Conservation (phyloP, 1,140 invertebrate species). For the Polypedilum vanderplanki region DNA sequence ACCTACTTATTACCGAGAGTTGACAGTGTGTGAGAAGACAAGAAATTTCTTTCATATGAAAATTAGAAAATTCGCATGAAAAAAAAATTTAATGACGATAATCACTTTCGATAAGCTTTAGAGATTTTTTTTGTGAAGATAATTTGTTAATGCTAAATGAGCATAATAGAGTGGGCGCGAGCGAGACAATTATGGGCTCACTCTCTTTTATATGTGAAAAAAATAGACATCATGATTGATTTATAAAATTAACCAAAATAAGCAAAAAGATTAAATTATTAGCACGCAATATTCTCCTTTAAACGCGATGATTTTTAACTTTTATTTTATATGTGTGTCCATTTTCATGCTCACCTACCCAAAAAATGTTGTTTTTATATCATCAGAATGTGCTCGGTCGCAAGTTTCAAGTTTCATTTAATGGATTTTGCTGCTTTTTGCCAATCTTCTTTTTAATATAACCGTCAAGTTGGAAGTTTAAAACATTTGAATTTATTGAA, state of each 20-base stretch:
- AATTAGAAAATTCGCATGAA: not conserved
- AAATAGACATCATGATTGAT: slow-evolving; percentile 24
- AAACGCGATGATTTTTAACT: no score
- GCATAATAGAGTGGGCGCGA: not conserved
- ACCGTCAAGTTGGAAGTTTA: no score
- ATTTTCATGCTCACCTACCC: not conserved
- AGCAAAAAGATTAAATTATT: slow-evolving; percentile 14
- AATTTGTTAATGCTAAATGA: slow-evolving; percentile 10
- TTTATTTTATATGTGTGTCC: no score
- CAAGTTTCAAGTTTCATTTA: not conserved
- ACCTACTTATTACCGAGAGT: slow-evolving; percentile 23
- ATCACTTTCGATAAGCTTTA: not conserved
- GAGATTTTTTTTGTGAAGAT: not conserved
- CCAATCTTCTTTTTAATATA: no score
- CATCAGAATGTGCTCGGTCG: not conserved
- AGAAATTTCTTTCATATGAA: not conserved
- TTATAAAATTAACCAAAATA: slow-evolving; percentile 23
- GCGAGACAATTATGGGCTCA: slow-evolving; percentile 5
- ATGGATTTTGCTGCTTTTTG: not conserved
- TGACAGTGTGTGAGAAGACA: not conserved
- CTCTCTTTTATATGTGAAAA: not conserved
- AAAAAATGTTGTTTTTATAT: not conserved
- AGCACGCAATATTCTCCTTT: slow-evolving; percentile 14
- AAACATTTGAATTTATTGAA: no score
- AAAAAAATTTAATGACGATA: not conserved